Conservation (phyloP, 2,113 vertebrate genomes). For the Galeopterus variegatus region DNA sequence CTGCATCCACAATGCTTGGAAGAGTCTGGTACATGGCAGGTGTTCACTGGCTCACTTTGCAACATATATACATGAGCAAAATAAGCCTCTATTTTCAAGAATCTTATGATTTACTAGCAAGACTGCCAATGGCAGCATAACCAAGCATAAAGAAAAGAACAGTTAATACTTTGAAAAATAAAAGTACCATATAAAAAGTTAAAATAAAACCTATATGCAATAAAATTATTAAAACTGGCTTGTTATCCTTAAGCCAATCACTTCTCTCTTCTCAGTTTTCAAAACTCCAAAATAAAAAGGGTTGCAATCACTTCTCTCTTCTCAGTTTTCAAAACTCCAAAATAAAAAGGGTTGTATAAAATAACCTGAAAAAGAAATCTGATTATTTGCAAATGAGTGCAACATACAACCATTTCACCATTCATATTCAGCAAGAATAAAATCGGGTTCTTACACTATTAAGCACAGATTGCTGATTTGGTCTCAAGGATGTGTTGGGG, state of each 20-base stretch:
- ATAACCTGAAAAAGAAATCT: slow-evolving; percentile 2
- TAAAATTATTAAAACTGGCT: slow-evolving; percentile 27
- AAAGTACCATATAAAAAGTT: slow-evolving; percentile 40
- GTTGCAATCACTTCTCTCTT: not conserved
- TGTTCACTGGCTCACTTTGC: not conserved
- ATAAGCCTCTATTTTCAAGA: not conserved
- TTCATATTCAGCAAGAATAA: not conserved
- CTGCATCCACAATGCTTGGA: not conserved
- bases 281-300: too few relatives aligned
- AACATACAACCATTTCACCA: not conserved
- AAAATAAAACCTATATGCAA: slow-evolving; percentile 47
- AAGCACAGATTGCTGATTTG: slow-evolving; percentile 88
- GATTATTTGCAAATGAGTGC: not conserved
- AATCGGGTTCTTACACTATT: slow-evolving; percentile 92
- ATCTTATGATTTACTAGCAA: not conserved
- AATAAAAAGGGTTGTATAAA: not conserved
- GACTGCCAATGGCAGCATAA: not conserved
- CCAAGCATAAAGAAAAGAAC: slow-evolving; percentile 18
- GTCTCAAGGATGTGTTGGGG: slow-evolving; percentile 95
- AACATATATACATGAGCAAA: not conserved
- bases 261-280: too few relatives aligned
- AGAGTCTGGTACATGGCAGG: not conserved
- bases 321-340: not conserved
- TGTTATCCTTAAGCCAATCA: slow-evolving; percentile 10
- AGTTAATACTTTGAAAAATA: slow-evolving; percentile 34